These are phyloP conservation scores for Triops longicaudatus DNA, from an alignment of 1,140 invertebrate genomes.

Conservation along the genomic window DNA sequence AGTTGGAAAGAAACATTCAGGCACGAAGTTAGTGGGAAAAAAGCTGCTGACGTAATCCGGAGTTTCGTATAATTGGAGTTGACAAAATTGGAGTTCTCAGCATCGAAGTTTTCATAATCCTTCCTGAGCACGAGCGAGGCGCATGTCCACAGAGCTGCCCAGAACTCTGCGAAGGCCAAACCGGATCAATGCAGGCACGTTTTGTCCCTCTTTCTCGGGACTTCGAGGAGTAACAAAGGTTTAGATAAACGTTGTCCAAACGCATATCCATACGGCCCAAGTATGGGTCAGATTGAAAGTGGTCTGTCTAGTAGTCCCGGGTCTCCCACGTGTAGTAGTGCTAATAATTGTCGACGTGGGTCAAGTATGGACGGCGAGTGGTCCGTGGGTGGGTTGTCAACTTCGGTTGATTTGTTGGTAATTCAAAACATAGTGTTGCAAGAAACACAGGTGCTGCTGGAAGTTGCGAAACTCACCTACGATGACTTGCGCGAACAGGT, in stretches of 20 bases:
- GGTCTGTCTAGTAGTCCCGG: neutral
- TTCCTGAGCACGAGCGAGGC: neutral
- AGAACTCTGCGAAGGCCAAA: neutral
- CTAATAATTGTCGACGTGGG: neutral
- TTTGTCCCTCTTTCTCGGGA: neutral
- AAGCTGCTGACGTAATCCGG: too few species aligned
- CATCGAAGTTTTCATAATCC: neutral
- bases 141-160: neutral
- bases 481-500: slow-evolving; percentile 45
- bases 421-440: slow-evolving; percentile 33
- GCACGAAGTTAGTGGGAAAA: too few species aligned
- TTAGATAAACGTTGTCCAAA: neutral
- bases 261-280: too few species aligned
- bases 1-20: too few species aligned
- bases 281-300: slow-evolving; percentile 2
- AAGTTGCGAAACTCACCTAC: slow-evolving; percentile 43
- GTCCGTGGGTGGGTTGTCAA: neutral
- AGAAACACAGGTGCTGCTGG: slow-evolving; percentile 34
- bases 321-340: neutral
- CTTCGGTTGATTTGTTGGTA: slow-evolving; percentile 28
- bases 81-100: too few species aligned
- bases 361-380: neutral
- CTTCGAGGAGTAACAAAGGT: neutral
- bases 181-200: neutral
- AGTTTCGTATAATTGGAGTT: too few species aligned